Evolutionary conservation across 1,140 invertebrate genomes (phyloP), one percentile per base, ranked within the genome.

Genomic region (Thereuonema tuberculata): DNA sequence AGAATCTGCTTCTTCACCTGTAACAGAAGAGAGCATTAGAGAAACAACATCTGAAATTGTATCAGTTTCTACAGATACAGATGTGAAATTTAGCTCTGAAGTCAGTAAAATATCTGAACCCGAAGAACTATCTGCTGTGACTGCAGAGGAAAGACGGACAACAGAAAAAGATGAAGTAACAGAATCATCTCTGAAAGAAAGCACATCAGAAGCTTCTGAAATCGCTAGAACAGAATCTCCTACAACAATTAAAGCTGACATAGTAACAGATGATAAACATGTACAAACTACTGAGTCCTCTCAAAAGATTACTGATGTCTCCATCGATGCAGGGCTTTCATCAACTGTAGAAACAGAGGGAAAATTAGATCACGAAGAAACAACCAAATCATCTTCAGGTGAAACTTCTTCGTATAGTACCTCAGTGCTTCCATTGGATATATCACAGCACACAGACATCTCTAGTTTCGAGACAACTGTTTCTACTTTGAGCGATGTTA

Each of bases 121-220:
- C n/a, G n/a, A n/a, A n/a, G n/a, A n/a, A n/a, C n/a, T n/a, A n/a
- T n/a, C n/a, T n/a, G n/a, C n/a, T n/a, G n/a, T n/a, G n/a, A n/a
- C n/a, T n/a, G n/a, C n/a, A n/a, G n/a, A n/a, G n/a, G n/a, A n/a
- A n/a, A n/a, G n/a, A n/a, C n/a, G n/a, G n/a, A n/a, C n/a, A n/a
- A n/a, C n/a, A n/a, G n/a, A n/a, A 29, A 60, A 62, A 61, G 58
- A 54, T 21, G 57, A 29, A 54, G 61, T 56, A 9, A 62, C 62
- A 15, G 66, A 62, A 25, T 60, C 63, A 29, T 61, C 62, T 21
- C 56, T 68, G 47, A 65, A 65, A 24, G 58, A 63, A 50, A 49
- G 49, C 29, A 31, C 17, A 47, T 59, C 28, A 55, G 46, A 50
- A 28, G 37, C 52, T 21, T 52, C 63, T 23, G 52, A 54, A 59